Evolutionary conservation across 2,797 vertebrate species (phyloP).

Genomic region (Aotus griseimembra): DNA sequence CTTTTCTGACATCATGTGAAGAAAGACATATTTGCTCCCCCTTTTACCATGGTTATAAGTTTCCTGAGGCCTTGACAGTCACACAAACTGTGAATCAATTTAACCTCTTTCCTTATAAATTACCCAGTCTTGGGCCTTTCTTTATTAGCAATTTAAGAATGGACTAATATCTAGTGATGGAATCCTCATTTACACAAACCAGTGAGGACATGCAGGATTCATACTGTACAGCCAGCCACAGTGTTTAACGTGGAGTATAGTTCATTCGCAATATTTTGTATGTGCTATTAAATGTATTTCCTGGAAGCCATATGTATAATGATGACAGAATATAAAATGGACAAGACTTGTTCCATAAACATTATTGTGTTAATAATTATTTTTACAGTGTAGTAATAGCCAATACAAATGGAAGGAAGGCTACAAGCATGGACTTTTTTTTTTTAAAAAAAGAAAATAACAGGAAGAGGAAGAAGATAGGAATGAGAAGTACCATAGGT

Average conservation of each 20-base stretch:
- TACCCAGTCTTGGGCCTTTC: not conserved
- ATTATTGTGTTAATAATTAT: not conserved
- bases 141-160: not conserved
- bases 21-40: not conserved
- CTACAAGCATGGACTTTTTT: not conserved
- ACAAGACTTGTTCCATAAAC: not conserved
- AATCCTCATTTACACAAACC: not conserved
- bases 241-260: not conserved
- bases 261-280: not conserved
- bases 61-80: not conserved
- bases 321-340: not conserved
- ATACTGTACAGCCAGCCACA: too few species aligned
- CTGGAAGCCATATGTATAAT: not conserved
- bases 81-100: not conserved
- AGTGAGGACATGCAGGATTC: too few species aligned
- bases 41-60: not conserved
- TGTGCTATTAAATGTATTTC: not conserved
- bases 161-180: not conserved
- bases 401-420: not conserved
- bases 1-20: not conserved
- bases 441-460: not conserved
- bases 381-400: not conserved
- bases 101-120: not conserved
- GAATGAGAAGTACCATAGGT: not conserved
- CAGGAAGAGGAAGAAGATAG: not conserved